These are phyloP conservation scores for Lasiurus cinereus DNA, from an alignment of 2,113 vertebrate genomes.

Conservation along the genomic window DNA sequence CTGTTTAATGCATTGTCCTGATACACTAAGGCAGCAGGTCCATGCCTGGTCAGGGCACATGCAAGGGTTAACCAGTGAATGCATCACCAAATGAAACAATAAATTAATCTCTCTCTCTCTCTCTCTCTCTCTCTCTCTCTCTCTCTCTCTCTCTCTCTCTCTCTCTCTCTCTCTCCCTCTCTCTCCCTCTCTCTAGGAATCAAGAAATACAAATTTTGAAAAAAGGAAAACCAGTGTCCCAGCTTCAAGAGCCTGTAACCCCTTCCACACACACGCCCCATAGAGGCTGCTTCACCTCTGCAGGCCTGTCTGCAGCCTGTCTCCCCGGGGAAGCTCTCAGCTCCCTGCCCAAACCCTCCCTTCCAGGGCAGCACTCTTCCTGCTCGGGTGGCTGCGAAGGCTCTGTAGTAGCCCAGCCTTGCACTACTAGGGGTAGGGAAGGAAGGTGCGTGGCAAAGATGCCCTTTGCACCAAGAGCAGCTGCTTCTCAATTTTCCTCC, in stretches of 20 bases:
- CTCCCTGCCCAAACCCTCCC: fast-evolving
- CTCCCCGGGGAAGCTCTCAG: fast-evolving
- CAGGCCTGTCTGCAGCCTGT: background rate
- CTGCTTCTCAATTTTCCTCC: background rate
- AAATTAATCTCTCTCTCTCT: no score
- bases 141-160: background rate
- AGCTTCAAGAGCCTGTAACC: background rate
- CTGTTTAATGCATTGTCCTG: no score
- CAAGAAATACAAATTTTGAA: background rate
- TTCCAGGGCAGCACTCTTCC: background rate
- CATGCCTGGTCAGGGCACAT: no score
- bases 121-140: no score
- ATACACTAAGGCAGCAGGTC: no score
- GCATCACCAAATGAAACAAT: no score
- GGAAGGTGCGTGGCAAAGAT: fast-evolving
- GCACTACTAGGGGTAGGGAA: fast-evolving
- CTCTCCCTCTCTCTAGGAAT: background rate
- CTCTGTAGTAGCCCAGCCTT: no score
- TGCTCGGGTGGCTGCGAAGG: background rate
- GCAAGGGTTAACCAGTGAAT: no score
- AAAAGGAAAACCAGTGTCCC: background rate
- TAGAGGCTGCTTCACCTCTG: background rate
- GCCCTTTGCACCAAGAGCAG: background rate
- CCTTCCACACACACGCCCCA: no score
- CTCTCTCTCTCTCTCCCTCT: background rate